A percentile compares a stretch with the other conserved stretches of the same genome.
phyloP scores from a whole-genome alignment of 2,888 invertebrate genomes.

The Meloe dianella region DNA sequence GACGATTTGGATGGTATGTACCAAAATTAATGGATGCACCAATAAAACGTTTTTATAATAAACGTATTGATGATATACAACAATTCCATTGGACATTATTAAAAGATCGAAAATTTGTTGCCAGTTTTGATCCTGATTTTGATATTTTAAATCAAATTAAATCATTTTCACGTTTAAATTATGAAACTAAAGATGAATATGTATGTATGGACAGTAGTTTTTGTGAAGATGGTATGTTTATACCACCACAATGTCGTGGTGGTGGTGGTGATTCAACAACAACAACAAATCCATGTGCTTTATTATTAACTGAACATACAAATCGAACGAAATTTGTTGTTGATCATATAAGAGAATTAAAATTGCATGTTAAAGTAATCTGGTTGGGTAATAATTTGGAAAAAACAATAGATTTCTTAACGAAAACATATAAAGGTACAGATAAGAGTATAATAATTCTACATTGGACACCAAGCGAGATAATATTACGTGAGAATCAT shows the following conservation, averaged over 20 bases:
- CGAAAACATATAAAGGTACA: constrained; percentile 46
- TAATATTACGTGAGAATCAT: constrained; percentile 61
- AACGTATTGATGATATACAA: constrained; percentile 45
- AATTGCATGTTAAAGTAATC: constrained; percentile 69
- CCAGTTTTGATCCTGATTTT: neutral
- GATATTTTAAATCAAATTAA: constrained; percentile 17
- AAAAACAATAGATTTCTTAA: constrained; percentile 56
- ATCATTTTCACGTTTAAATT: constrained; percentile 46
- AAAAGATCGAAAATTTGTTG: constrained; percentile 57
- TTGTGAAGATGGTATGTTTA: constrained; percentile 65
- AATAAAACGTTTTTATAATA: constrained; percentile 44
- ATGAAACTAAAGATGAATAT: constrained; percentile 48
- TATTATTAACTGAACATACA: constrained; percentile 62
- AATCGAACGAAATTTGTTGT: constrained; percentile 64
- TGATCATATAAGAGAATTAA: constrained; percentile 66
- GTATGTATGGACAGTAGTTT: constrained; percentile 60
- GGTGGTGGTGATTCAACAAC: too few relatives aligned
- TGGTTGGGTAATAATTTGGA: constrained; percentile 72
- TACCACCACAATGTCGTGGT: constrained; percentile 64
- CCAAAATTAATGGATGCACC: constrained; percentile 58
- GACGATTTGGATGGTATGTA: constrained; percentile 71
- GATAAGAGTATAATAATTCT: constrained; percentile 63
- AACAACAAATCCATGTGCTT: constrained; percentile 57
- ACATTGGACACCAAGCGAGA: constrained; percentile 71
- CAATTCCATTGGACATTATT: constrained; percentile 65